Base-by-base conservation (phyloP, 2,113 vertebrate species). In the Albula glossodonta region DNA sequence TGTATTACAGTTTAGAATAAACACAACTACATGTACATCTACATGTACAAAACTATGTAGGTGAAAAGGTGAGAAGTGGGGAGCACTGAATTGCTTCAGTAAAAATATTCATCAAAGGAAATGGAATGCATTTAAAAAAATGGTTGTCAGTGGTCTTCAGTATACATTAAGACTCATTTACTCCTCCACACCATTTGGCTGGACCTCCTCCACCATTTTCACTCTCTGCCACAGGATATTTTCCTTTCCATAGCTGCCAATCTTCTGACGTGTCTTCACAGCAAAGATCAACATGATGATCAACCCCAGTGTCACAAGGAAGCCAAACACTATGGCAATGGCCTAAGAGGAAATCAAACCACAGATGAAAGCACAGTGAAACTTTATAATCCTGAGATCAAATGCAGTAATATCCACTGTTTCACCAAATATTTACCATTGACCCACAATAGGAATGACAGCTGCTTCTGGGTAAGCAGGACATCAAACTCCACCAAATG, bases 201-300 rank as follows among this genome's bases (percentile, higher is more conserved):
- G 89, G 13, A 91, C 90, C 8, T 92, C 86, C 0, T 95, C 95
- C 0, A 93, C 48, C 6, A 93, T 2, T 87, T 91, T 96, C 83
- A 94, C 93, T 17, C 89, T 95, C 87, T 93, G 95, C 97, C 97
- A 98, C 84, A 98, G 63, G 87, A 98, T 96, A 92, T 97, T 97
- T 66, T 91, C 93, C 89, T 98, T 97, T n/a, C 97, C 97, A 81
- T 90, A 95, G n/a, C 4, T 17, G 12, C 78, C 70, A 63, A 98
- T 97, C 85, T 95, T 97, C 91, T 94, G 90, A 78, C 97, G 94
- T 0, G 96, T 98, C 91, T 95, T 97, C 86, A 97, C 91, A 2
- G 97, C 96, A 88, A 98, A 98, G 87, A 97, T 96, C 87, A 98
- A 93, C 80, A 97, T 97, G 91, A 98, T 92, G 90, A 96, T 94